Percentiles rank a stretch among this genome's conserved stretches.
Evolutionary conservation across 2,888 invertebrate species (phyloP).

Genomic region (Sepioteuthis lessoniana): DNA sequence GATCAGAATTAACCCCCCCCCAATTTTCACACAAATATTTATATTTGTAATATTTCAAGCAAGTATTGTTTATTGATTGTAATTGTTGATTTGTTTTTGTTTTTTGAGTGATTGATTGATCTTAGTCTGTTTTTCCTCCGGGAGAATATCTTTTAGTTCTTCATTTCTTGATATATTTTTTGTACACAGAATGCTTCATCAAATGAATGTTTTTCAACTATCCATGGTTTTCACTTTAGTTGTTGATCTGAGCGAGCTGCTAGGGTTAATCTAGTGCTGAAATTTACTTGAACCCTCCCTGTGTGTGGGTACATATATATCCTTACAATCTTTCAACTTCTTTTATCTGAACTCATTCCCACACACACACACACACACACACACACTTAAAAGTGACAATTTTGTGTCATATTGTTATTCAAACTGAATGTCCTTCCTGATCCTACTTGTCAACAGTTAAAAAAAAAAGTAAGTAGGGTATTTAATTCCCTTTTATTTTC

Average conservation of each 20-base stretch:
- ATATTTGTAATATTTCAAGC: too few species aligned
- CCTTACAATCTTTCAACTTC: neutral
- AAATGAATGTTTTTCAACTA: neutral
- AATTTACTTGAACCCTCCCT: neutral
- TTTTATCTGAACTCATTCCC: too few species aligned
- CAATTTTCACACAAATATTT: too few species aligned
- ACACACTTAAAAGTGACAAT: neutral
- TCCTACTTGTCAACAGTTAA: neutral
- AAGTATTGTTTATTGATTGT: too few species aligned
- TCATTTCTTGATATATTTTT: too few species aligned
- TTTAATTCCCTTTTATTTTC: neutral
- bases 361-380: neutral
- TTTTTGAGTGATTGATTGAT: too few species aligned
- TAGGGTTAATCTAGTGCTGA: neutral
- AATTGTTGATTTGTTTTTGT: too few species aligned
- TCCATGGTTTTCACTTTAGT: neutral
- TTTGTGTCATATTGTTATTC: neutral
- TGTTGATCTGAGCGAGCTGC: neutral
- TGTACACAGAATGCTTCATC: neutral
- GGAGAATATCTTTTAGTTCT: too few species aligned
- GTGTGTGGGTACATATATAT: neutral
- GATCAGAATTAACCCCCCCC: too few species aligned
- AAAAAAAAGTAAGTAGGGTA: neutral
- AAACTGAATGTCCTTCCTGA: neutral
- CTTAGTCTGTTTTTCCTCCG: too few species aligned